Evolutionary conservation across 2,113 vertebrate genomes (phyloP).

Genomic region (Archilochus colubris): DNA sequence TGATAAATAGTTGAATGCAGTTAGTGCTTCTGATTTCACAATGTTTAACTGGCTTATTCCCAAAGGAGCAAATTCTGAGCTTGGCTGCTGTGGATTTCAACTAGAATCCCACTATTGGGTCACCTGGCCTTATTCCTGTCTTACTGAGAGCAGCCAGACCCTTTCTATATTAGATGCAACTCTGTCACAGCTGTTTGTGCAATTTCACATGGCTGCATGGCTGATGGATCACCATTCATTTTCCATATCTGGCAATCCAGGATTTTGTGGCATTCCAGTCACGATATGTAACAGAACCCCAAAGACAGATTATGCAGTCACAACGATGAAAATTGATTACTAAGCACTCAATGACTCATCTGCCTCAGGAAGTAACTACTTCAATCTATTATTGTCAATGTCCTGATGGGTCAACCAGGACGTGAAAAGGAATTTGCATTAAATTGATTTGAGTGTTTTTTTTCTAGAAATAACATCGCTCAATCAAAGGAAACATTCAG

Average conservation of each 20-base stretch:
- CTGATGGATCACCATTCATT: conserved; percentile 24
- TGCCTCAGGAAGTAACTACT: conserved; percentile 82
- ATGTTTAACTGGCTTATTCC: background rate
- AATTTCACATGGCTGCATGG: conserved; percentile 15
- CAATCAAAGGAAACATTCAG: conserved; percentile 79
- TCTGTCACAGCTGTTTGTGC: background rate
- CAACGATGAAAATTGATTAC: conserved; percentile 83
- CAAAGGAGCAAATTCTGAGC: background rate
- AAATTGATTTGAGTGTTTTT: conserved; percentile 81
- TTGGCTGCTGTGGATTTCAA: background rate
- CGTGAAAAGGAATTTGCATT: conserved; percentile 81
- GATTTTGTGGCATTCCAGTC: conserved; percentile 65
- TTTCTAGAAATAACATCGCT: conserved; percentile 81
- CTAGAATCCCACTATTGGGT: rapidly evolving
- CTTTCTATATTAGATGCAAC: background rate
- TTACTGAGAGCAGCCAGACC: background rate
- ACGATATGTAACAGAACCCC: conserved; percentile 61
- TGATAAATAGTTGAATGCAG: background rate
- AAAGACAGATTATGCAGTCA: conserved; percentile 78
- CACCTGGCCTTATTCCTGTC: background rate
- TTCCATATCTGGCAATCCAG: background rate
- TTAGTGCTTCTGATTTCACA: background rate
- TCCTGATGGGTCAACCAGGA: conserved; percentile 79
- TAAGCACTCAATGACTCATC: conserved; percentile 78
- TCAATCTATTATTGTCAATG: conserved; percentile 81